Evolutionary conservation across 1,140 invertebrate genomes (phyloP).

Genomic region (Drosophila mauritiana): DNA sequence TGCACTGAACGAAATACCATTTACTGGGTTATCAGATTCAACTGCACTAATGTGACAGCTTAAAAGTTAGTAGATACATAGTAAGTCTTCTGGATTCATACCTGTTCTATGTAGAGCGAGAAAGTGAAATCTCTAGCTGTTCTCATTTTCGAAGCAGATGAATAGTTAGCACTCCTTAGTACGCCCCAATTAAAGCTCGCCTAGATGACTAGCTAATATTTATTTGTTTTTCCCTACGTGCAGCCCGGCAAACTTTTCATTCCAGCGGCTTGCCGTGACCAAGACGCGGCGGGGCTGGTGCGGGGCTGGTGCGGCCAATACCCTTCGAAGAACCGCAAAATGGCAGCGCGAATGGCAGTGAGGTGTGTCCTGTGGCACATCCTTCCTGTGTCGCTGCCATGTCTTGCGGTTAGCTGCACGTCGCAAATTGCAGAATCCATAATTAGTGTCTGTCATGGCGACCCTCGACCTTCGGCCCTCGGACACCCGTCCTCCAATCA

Average conservation of each 20-base stretch:
- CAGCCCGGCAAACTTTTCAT: constrained; percentile 34
- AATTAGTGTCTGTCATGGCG: constrained; percentile 79
- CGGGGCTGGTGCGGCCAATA: constrained; percentile 2
- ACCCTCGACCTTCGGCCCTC: constrained; percentile 31
- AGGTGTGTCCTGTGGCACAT: constrained; percentile 66
- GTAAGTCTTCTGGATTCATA: too few relatives aligned
- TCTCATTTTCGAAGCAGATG: background rate
- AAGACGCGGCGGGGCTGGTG: background rate
- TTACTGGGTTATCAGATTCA: too few relatives aligned
- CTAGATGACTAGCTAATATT: constrained; percentile 7
- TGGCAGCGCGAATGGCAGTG: constrained; percentile 53
- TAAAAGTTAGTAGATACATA: too few relatives aligned
- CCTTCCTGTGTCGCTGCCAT: constrained; percentile 42
- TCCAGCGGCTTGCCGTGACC: constrained; percentile 18
- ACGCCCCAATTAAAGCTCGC: background rate
- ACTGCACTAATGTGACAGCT: too few relatives aligned
- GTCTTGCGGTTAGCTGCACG: constrained; percentile 73
- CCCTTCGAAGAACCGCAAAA: constrained; percentile 60
- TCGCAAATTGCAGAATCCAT: constrained; percentile 80
- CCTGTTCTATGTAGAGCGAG: too few relatives aligned
- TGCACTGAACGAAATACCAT: constrained; percentile 17
- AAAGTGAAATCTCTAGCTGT: background rate
- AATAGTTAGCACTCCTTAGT: background rate
- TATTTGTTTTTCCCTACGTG: constrained; percentile 4
- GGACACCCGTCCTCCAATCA: constrained; percentile 18